Conservation (phyloP, 2,888 invertebrate species). For the Shargacucullia verbasci region DNA sequence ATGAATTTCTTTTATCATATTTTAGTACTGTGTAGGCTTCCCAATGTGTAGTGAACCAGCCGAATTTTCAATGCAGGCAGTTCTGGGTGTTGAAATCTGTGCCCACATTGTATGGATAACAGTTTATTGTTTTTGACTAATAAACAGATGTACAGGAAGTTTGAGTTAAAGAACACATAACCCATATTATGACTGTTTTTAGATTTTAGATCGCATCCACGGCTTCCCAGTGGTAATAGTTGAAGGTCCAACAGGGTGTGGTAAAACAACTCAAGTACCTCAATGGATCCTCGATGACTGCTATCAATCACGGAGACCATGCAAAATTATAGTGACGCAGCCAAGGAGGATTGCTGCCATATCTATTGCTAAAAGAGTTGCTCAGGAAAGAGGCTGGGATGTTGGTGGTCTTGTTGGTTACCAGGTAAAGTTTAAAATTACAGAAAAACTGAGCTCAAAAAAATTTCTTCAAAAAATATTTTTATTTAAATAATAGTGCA, state of each 20-base stretch:
- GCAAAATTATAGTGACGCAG: slow-evolving; percentile 97
- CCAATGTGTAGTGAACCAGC: too few relatives aligned
- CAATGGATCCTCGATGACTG: slow-evolving; percentile 97
- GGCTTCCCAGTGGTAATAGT: slow-evolving; percentile 94
- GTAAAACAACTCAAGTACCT: slow-evolving; percentile 96
- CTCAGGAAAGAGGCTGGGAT: slow-evolving; percentile 94
- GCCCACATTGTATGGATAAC: too few relatives aligned
- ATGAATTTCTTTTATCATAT: too few relatives aligned
- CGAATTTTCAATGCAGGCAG: too few relatives aligned
- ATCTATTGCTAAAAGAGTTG: slow-evolving; percentile 95
- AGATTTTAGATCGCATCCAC: slow-evolving; percentile 92
- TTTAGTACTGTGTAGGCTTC: too few relatives aligned
- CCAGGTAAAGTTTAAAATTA: slow-evolving; percentile 91
- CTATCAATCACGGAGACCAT: slow-evolving; percentile 89
- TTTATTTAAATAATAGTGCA: too few relatives aligned
- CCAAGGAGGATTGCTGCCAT: slow-evolving; percentile 98
- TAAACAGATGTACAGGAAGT: too few relatives aligned
- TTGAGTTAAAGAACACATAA: too few relatives aligned
- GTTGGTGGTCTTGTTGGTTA: slow-evolving; percentile 96
- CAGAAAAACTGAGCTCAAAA: too few relatives aligned
- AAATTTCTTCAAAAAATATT: too few relatives aligned
- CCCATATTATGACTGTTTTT: slow-evolving; percentile 28
- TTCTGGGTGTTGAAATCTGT: too few relatives aligned
- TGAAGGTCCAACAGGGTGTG: slow-evolving; percentile 98
- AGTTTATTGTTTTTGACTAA: too few relatives aligned